Percentiles rank a stretch among this genome's conserved stretches.
These are phyloP conservation scores for Fabriciana adippe DNA, from an alignment of 2,888 invertebrate genomes.

Conservation along the genomic window DNA sequence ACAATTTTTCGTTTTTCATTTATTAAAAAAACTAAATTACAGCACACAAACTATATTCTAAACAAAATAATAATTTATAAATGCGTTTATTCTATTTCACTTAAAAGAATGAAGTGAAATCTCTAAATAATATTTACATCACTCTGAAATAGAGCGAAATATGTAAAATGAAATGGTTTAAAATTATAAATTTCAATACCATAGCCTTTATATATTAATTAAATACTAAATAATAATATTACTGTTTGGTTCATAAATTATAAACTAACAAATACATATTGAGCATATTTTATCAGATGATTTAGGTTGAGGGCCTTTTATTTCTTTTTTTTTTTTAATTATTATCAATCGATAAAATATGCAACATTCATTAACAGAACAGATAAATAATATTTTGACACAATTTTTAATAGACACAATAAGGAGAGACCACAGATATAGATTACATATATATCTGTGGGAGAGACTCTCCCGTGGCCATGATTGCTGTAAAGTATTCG, in stretches of 20 bases:
- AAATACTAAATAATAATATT: slow-evolving; percentile 21
- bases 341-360: background rate
- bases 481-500: too few species aligned
- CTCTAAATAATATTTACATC: slow-evolving; percentile 20
- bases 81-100: slow-evolving; percentile 25
- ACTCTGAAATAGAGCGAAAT: background rate
- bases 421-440: too few species aligned
- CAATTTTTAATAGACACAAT: too few species aligned
- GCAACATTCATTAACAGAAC: too few species aligned
- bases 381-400: too few species aligned
- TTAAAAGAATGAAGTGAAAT: slow-evolving; percentile 20
- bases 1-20: slow-evolving; percentile 24
- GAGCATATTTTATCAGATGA: background rate
- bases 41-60: slow-evolving; percentile 14
- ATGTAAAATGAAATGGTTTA: slow-evolving; percentile 12
- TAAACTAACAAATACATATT: slow-evolving; percentile 22
- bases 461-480: too few species aligned
- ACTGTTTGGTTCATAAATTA: slow-evolving; percentile 32
- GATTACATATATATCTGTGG: too few species aligned
- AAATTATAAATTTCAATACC: slow-evolving; percentile 9
- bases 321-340: background rate
- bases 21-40: slow-evolving; percentile 32
- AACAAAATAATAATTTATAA: slow-evolving; percentile 24
- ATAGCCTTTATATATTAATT: slow-evolving; percentile 23
- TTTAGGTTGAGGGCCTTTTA: too few species aligned